phyloP scores from a whole-genome alignment of 2,888 invertebrate genomes.

The Antitype chi region DNA sequence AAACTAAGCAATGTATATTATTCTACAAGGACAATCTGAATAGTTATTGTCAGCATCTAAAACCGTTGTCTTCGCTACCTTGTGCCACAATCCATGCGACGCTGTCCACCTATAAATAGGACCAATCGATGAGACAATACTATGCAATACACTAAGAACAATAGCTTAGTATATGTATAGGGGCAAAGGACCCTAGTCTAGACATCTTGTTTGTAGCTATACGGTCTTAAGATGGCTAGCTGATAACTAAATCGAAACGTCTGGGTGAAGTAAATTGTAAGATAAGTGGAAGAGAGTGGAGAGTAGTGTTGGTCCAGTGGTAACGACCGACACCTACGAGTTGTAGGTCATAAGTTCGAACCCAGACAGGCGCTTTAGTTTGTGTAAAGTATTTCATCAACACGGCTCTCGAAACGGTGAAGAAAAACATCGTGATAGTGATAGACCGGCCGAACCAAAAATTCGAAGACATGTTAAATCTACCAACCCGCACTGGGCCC shows the following conservation, averaged over 20 bases:
- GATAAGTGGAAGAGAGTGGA: neutral
- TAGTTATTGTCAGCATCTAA: neutral
- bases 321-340: too few relatives aligned
- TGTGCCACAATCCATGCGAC: slow-evolving; percentile 63
- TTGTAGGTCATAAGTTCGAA: too few relatives aligned
- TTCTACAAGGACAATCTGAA: neutral
- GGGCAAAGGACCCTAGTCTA: slow-evolving; percentile 69
- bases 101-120: slow-evolving; percentile 86
- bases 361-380: too few relatives aligned
- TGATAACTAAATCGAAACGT: slow-evolving; percentile 52
- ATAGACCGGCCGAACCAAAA: too few relatives aligned
- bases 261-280: slow-evolving; percentile 20
- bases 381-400: too few relatives aligned
- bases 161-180: slow-evolving; percentile 74
- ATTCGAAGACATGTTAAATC: too few relatives aligned
- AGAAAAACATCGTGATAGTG: too few relatives aligned
- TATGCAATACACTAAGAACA: slow-evolving; percentile 83
- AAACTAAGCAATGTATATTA: too few relatives aligned
- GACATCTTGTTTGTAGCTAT: slow-evolving; percentile 66
- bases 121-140: slow-evolving; percentile 87
- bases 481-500: too few relatives aligned
- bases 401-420: too few relatives aligned
- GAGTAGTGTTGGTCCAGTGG: too few relatives aligned
- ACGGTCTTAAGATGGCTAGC: slow-evolving; percentile 43
- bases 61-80: slow-evolving; percentile 35